These are phyloP conservation scores for Numida meleagris DNA, from an alignment of 2,113 vertebrate genomes.

Conservation along the genomic window DNA sequence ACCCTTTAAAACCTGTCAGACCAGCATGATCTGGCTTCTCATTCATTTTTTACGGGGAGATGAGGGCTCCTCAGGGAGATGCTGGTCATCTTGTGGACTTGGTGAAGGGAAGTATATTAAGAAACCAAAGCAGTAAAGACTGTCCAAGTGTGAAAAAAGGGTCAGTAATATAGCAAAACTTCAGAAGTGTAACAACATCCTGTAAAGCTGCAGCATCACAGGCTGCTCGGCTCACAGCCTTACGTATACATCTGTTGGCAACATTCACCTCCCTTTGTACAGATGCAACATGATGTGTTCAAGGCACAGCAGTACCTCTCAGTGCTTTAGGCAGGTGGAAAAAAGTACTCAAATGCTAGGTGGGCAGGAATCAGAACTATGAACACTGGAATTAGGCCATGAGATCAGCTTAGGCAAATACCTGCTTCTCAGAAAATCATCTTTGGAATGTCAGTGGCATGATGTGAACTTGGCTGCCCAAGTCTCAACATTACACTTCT, in stretches of 20 bases:
- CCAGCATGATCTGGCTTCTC: background rate
- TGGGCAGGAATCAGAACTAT: background rate
- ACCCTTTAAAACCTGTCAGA: background rate
- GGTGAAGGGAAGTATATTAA: background rate
- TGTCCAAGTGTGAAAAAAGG: background rate
- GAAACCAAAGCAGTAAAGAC: background rate
- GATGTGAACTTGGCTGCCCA: fast-evolving
- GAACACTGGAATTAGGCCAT: background rate
- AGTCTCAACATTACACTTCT: background rate
- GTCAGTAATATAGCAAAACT: background rate
- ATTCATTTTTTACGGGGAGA: background rate
- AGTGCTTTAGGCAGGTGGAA: background rate
- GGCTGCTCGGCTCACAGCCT: background rate
- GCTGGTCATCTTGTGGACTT: background rate
- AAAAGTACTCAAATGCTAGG: background rate
- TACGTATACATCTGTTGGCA: background rate
- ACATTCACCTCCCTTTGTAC: background rate
- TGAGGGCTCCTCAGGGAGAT: background rate
- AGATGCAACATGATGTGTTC: background rate
- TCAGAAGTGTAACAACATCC: background rate
- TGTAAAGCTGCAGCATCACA: background rate
- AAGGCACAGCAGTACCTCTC: background rate
- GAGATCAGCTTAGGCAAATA: background rate
- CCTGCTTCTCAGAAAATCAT: background rate
- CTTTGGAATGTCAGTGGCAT: background rate